Conservation (phyloP, 2,797 vertebrate genomes). For the Emys orbicularis region DNA sequence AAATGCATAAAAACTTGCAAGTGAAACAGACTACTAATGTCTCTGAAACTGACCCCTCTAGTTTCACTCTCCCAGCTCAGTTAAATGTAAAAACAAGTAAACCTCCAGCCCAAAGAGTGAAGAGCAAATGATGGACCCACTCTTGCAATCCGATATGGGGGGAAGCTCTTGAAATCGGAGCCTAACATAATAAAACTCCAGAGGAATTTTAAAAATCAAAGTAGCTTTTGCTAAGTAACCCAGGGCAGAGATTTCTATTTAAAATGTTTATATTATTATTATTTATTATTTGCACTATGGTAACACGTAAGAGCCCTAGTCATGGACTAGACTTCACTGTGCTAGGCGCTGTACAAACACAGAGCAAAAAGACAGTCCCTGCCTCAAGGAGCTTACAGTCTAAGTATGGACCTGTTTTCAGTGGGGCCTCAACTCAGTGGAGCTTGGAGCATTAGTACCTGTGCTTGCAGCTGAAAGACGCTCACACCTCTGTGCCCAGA, state of each 20-base stretch:
- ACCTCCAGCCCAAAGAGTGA: not conserved
- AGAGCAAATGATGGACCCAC: not conserved
- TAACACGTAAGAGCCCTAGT: not conserved
- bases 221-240: not conserved
- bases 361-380: not conserved
- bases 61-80: not conserved
- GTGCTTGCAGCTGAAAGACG: not conserved
- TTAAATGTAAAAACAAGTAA: not conserved
- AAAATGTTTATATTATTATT: not conserved
- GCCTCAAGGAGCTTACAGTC: not conserved
- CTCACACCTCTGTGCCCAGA: not conserved
- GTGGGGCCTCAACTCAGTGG: not conserved
- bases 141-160: not conserved
- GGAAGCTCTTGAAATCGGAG: not conserved
- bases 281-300: not conserved
- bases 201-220: not conserved
- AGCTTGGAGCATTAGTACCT: not conserved
- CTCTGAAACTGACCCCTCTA: not conserved
- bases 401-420: not conserved
- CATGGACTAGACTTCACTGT: not conserved
- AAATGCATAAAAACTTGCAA: not conserved
- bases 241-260: not conserved
- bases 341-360: not conserved
- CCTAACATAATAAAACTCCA: not conserved
- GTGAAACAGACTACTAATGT: not conserved